phyloP scores from a whole-genome alignment of 1,140 invertebrate species.

The Drosophila arizonae region DNA sequence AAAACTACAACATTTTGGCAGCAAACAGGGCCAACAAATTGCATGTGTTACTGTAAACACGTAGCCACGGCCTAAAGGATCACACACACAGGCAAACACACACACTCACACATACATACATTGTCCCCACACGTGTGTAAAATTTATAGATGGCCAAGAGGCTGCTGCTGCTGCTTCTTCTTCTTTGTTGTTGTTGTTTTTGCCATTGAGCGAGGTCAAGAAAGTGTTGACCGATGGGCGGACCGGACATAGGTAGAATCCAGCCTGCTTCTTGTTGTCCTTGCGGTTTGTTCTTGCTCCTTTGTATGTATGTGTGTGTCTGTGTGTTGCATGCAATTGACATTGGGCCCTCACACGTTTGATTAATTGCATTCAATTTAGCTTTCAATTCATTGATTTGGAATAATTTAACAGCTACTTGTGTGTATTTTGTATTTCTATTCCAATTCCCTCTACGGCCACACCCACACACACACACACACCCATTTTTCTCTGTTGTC shows the following conservation, averaged over 20 bases:
- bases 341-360: slow-evolving; percentile 65
- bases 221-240: slow-evolving; percentile 31
- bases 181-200: not conserved
- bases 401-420: slow-evolving; percentile 64
- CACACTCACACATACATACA: not conserved
- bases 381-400: slow-evolving; percentile 71
- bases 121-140: slow-evolving; percentile 25
- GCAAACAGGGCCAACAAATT: slow-evolving; percentile 47
- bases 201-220: slow-evolving; percentile 33
- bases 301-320: slow-evolving; percentile 10
- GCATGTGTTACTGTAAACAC: slow-evolving; percentile 49
- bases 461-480: not conserved
- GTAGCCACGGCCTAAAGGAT: slow-evolving; percentile 32
- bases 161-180: no score
- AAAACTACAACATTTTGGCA: slow-evolving; percentile 49
- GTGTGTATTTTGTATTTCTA: slow-evolving; percentile 11
- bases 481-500: slow-evolving; percentile 29
- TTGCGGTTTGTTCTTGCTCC: not conserved
- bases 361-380: slow-evolving; percentile 75
- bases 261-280: slow-evolving; percentile 15
- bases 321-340: slow-evolving; percentile 53
- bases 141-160: slow-evolving; percentile 39
- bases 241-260: slow-evolving; percentile 1
- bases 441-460: not conserved
- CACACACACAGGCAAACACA: slow-evolving; percentile 13